Evolutionary conservation across 2,113 vertebrate species (phyloP).

Genomic region (Tragelaphus scriptus): DNA sequence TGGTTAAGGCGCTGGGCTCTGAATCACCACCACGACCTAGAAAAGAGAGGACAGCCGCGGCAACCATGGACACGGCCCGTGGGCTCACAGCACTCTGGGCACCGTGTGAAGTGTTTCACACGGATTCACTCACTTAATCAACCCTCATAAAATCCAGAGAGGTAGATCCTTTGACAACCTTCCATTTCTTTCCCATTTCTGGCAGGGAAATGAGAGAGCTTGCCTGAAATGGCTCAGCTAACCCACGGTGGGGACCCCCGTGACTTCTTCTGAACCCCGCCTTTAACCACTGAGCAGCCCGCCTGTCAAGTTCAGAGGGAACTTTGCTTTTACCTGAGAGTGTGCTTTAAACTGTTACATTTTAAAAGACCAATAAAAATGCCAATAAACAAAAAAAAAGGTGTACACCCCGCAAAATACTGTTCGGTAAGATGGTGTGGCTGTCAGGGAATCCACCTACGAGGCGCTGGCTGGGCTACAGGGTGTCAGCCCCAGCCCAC

Average conservation of each 20-base stretch:
- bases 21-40: not conserved
- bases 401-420: not conserved
- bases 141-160: not conserved
- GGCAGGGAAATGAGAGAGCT: not conserved
- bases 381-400: not conserved
- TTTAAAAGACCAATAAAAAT: not conserved
- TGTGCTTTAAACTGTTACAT: not conserved
- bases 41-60: not conserved
- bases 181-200: not conserved
- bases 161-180: too few relatives aligned
- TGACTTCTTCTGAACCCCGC: not conserved
- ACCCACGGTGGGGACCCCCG: not conserved
- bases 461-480: not conserved
- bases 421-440: fast-evolving
- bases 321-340: not conserved
- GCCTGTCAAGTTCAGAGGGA: not conserved
- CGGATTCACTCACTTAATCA: not conserved
- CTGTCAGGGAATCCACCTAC: not conserved
- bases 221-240: not conserved
- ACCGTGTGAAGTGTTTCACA: fast-evolving
- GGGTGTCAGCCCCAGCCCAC: not conserved
- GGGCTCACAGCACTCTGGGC: not conserved
- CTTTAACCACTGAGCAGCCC: not conserved
- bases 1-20: not conserved
- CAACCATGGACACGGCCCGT: fast-evolving